phyloP scores from a whole-genome alignment of 1,140 invertebrate species.

The roundworm (Caenorhabditis elegans) region DNA sequence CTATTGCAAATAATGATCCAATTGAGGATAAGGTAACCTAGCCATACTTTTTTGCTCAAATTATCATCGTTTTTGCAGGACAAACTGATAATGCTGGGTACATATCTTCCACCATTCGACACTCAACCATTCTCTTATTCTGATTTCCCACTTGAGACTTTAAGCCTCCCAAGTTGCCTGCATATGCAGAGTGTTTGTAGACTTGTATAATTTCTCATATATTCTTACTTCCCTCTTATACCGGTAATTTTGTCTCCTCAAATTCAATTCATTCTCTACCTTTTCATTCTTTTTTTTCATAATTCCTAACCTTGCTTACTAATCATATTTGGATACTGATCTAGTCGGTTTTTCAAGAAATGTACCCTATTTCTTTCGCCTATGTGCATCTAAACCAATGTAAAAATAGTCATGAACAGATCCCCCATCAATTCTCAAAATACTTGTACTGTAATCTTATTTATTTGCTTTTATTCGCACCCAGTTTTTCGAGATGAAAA shows the following conservation, averaged over 20 bases:
- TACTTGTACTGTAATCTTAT: not conserved
- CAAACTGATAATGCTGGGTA: conserved; percentile 55
- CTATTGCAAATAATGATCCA: not conserved
- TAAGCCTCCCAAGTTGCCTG: conserved; percentile 51
- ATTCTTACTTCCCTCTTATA: conserved; percentile 7
- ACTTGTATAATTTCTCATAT: not conserved
- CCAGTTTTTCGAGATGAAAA: not conserved
- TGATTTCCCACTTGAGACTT: conserved; percentile 50
- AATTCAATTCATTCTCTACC: not conserved
- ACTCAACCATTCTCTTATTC: conserved; percentile 58
- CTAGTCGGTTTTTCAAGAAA: conserved; percentile 1
- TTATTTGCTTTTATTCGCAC: not conserved
- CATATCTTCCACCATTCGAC: conserved; percentile 56
- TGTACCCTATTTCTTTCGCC: too few species aligned
- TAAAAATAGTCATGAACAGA: not conserved
- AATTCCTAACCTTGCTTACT: not conserved
- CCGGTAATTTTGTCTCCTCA: not conserved
- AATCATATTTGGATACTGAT: not conserved
- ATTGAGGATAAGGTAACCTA: not conserved
- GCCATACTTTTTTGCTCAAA: not conserved
- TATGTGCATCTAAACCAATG: not conserved
- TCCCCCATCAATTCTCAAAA: not conserved
- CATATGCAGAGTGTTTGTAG: conserved; percentile 35
- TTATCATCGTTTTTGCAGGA: conserved; percentile 49
- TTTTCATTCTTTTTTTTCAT: too few species aligned